A percentile compares a stretch with the other conserved stretches of the same genome.
phyloP scores from a whole-genome alignment of 2,888 invertebrate species.

The Thereva nobilitata region DNA sequence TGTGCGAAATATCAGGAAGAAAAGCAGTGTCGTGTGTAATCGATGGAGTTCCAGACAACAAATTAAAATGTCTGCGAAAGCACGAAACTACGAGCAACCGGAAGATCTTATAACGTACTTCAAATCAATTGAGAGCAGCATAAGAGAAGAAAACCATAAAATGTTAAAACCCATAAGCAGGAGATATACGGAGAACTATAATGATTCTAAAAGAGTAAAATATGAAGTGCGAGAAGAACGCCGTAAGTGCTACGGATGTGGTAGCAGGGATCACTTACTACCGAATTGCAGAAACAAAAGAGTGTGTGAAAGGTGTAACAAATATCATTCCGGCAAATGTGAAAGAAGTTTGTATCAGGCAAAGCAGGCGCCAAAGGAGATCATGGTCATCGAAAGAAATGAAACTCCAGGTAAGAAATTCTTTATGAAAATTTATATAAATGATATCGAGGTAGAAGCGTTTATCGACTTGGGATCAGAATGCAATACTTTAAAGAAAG shows the following conservation, averaged over 20 bases:
- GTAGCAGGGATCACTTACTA: conserved; percentile 3
- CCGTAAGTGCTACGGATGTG: conserved; percentile 13
- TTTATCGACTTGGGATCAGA: conserved; percentile 35
- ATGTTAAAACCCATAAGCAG: background rate
- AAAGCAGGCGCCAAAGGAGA: background rate
- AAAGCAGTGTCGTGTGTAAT: conserved; percentile 36
- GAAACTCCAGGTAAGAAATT: conserved; percentile 18
- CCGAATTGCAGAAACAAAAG: conserved; percentile 5
- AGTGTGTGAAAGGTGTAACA: background rate
- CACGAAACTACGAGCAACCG: conserved; percentile 28
- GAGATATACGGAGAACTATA: too few relatives aligned
- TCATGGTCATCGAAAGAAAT: background rate
- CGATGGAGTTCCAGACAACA: conserved; percentile 31
- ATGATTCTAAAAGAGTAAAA: background rate
- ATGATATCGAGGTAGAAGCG: conserved; percentile 16
- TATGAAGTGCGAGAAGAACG: background rate
- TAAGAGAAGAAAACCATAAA: background rate
- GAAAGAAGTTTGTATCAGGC: background rate
- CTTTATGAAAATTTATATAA: conserved; percentile 30
- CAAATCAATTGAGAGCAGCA: conserved; percentile 17
- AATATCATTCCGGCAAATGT: conserved; percentile 3
- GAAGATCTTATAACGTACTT: conserved; percentile 35
- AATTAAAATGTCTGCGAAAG: conserved; percentile 33
- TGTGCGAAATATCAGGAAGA: conserved; percentile 13
- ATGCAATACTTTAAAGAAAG: conserved; percentile 13